phyloP scores from a whole-genome alignment of 2,888 invertebrate species.

The Sinohyriopsis cumingii region DNA sequence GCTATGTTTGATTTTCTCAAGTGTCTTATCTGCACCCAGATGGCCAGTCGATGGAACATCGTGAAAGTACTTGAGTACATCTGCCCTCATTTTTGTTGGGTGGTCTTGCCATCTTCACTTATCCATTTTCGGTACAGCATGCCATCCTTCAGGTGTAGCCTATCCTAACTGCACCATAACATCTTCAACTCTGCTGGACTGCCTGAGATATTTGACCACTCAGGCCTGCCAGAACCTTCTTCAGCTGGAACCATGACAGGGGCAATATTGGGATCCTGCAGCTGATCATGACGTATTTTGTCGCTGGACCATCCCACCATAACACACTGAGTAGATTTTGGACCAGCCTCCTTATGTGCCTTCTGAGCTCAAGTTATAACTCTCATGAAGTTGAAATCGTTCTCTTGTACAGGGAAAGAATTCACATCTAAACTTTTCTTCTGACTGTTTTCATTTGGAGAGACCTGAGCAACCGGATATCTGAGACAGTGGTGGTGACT shows the following conservation, averaged over 20 bases:
- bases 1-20: background rate
- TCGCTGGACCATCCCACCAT: background rate
- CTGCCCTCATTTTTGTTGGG: background rate
- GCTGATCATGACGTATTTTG: background rate
- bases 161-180: background rate
- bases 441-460: too few species aligned
- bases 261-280: background rate
- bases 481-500: too few species aligned
- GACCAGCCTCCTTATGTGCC: background rate
- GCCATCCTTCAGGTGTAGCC: background rate
- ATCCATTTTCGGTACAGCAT: background rate
- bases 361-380: too few species aligned
- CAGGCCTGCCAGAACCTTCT: background rate
- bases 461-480: too few species aligned
- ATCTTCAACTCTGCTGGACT: background rate
- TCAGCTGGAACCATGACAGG: background rate
- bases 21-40: constrained; percentile 7
- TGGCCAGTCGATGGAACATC: constrained; percentile 14
- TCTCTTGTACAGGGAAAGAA: too few species aligned
- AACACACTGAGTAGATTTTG: background rate
- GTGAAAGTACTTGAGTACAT: constrained; percentile 5
- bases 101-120: background rate
- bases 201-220: background rate
- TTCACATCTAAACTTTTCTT: too few species aligned
- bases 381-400: too few species aligned